Percentiles rank a stretch among this genome's conserved stretches.
Evolutionary conservation across 2,113 vertebrate genomes (phyloP).

Genomic region (Micronycteris hirsuta): DNA sequence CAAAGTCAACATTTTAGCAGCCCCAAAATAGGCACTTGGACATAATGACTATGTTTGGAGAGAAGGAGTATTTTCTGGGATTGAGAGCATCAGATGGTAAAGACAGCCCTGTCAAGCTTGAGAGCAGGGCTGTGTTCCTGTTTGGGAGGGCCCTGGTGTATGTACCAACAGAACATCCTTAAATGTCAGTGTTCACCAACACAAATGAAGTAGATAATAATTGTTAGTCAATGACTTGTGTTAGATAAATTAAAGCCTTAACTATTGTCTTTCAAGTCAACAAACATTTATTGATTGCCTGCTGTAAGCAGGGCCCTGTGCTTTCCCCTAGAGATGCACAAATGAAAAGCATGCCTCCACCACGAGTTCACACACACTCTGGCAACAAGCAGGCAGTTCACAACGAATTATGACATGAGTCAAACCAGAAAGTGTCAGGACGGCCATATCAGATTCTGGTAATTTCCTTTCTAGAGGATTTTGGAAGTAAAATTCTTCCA

Average conservation of each 20-base stretch:
- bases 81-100: conserved; percentile 58
- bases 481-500: background rate
- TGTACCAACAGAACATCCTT: conserved; percentile 66
- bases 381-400: background rate
- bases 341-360: background rate
- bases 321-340: background rate
- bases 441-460: background rate
- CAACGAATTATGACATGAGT: background rate
- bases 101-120: conserved; percentile 65
- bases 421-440: background rate
- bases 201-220: conserved; percentile 74
- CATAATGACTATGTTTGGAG: conserved; percentile 69
- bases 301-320: background rate
- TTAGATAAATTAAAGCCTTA: conserved; percentile 74
- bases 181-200: conserved; percentile 64
- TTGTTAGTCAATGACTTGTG: conserved; percentile 57
- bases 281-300: conserved; percentile 60
- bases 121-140: conserved; percentile 65
- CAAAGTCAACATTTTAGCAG: conserved; percentile 47
- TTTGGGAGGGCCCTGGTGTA: conserved; percentile 52
- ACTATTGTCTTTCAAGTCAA: conserved; percentile 70
- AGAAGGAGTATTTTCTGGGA: conserved; percentile 58
- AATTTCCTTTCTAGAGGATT: background rate
- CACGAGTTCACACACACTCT: background rate
- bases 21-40: conserved; percentile 42